Conservation (phyloP, 1,140 invertebrate species). For the Rhagoletis pomonella region DNA sequence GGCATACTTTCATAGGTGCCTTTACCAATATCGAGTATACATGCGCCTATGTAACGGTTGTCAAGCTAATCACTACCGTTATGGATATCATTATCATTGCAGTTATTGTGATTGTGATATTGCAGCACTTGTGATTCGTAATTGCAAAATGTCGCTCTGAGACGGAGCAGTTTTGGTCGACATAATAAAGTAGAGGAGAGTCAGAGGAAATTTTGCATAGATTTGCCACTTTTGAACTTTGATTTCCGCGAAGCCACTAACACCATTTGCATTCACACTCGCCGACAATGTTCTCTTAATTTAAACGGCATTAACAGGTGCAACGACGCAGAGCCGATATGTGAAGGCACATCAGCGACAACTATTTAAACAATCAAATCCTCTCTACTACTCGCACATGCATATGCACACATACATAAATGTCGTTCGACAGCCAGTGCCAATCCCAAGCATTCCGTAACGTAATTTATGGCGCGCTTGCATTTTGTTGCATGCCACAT, state of each 20-base stretch:
- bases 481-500: constrained; percentile 37
- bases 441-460: background rate
- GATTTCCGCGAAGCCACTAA: background rate
- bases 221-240: too few species aligned
- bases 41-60: too few species aligned
- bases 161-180: too few species aligned
- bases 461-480: constrained; percentile 31
- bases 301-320: constrained; percentile 43
- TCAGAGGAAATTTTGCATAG: too few species aligned
- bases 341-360: background rate
- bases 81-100: too few species aligned
- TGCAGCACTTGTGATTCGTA: too few species aligned
- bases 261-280: background rate
- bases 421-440: constrained; percentile 11
- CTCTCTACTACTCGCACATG: background rate
- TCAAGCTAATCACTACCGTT: too few species aligned
- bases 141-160: too few species aligned
- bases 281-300: constrained; percentile 36
- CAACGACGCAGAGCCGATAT: background rate
- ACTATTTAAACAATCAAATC: background rate
- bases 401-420: background rate
- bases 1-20: too few species aligned
- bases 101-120: too few species aligned
- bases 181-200: too few species aligned
- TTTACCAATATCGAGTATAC: too few species aligned